Evolutionary conservation across 2,888 invertebrate genomes (phyloP).

Genomic region (Meganola albula): DNA sequence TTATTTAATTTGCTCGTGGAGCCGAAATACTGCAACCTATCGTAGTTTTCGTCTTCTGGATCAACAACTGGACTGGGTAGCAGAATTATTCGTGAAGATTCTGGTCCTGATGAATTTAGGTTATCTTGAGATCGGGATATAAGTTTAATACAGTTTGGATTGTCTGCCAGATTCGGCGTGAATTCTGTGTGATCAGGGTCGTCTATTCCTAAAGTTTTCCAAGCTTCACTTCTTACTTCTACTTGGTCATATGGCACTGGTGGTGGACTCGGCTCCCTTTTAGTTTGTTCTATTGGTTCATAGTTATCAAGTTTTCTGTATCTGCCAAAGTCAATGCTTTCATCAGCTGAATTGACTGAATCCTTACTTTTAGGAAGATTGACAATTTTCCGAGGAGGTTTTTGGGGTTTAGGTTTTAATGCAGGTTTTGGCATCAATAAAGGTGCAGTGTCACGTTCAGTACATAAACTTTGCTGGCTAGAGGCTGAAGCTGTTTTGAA

Average conservation of each 20-base stretch:
- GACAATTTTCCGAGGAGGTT: constrained; percentile 80
- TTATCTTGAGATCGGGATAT: constrained; percentile 74
- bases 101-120: constrained; percentile 63
- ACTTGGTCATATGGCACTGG: constrained; percentile 83
- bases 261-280: constrained; percentile 63
- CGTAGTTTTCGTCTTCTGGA: constrained; percentile 82
- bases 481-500: constrained; percentile 65
- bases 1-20: constrained; percentile 83
- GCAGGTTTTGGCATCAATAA: constrained; percentile 75
- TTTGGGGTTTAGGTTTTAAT: constrained; percentile 79
- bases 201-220: constrained; percentile 87
- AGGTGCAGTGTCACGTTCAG: constrained; percentile 63
- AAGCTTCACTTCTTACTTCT: constrained; percentile 86
- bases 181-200: constrained; percentile 85
- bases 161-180: constrained; percentile 65
- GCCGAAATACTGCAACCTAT: constrained; percentile 88
- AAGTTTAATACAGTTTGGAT: constrained; percentile 66
- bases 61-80: constrained; percentile 67
- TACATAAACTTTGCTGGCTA: constrained; percentile 54
- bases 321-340: constrained; percentile 68
- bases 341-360: constrained; percentile 57
- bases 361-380: constrained; percentile 61
- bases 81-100: constrained; percentile 76
- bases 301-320: constrained; percentile 75
- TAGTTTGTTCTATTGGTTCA: constrained; percentile 69